Base-by-base conservation (phyloP, 2,797 vertebrate species). In the Peromyscus aztecus region DNA sequence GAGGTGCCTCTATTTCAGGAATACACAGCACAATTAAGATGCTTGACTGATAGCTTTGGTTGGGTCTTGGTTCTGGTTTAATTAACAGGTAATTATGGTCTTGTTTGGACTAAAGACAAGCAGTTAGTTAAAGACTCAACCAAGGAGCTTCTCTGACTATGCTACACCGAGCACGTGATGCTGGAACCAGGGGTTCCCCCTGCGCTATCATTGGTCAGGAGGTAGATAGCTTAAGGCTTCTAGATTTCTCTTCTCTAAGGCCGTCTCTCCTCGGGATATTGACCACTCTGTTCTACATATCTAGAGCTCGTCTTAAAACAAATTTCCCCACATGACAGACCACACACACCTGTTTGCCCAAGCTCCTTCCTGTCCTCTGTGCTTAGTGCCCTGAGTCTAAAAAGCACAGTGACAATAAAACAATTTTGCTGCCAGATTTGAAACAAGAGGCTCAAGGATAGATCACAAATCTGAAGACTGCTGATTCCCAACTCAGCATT, bases 381-480 rank as follows among this genome's bases (percentile, higher is more conserved):
- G 55, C 40, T 61, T 40, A 12, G 29, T 61, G 55, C 29, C 71
- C 87, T 46, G 19, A 31, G 29, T 76, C 55, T 61, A 76, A 24
- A 59, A 61, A 71, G 4, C 55, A 65, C 14, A 19, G 31, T 37
- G 40, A 9, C 43, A 63, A 0, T n/a, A 40, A 31, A 2, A 11
- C 43, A 34, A 23, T 76, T 87, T 84, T 23, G 1, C 14, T 37
- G 10, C 43, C 67, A 61, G 1, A 16, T 40, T 29, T 49, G 49
- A 27, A 63, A n/a, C 16, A 0, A 11, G 14, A n/a, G 12, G 0
- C 27, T 10, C 4, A 11, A 6, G 11, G 5, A 29, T 46, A 3
- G 6, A 23, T 23, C 17, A 46, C 34, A 49, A 24, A 49, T 40
- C 49, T 65, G 8, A 59, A 37, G 37, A 24, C 6, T 0, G 0